Conservation (phyloP, 1,140 invertebrate species). For the Drosophila kikkawai region DNA sequence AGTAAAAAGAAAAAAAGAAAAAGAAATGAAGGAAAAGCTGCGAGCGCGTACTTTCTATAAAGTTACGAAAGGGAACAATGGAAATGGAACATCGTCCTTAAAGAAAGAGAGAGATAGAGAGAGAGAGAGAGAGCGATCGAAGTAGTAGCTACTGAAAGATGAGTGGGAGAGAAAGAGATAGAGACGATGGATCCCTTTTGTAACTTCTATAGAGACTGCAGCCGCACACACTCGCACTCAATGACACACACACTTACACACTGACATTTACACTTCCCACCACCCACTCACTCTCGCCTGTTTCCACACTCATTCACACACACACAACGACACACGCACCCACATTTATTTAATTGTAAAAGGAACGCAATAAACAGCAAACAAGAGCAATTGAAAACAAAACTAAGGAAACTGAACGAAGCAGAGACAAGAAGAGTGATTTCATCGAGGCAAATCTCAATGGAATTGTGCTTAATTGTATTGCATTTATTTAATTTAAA, state of each 20-base stretch:
- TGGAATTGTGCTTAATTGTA: constrained; percentile 82
- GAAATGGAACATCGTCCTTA: constrained; percentile 16
- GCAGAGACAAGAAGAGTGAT: constrained; percentile 65
- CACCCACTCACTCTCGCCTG: constrained; percentile 22
- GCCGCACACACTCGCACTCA: constrained; percentile 53
- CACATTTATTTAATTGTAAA: constrained; percentile 76
- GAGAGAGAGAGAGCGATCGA: constrained; percentile 9
- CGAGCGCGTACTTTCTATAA: constrained; percentile 82
- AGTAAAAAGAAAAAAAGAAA: constrained; percentile 36
- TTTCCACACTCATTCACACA: constrained; percentile 45
- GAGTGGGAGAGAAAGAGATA: constrained; percentile 30
- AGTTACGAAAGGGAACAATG: constrained; percentile 69
- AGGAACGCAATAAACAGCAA: constrained; percentile 62
- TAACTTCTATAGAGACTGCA: constrained; percentile 84
- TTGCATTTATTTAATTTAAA: constrained; percentile 84
- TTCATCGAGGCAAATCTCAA: constrained; percentile 62
- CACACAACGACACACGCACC: constrained; percentile 44
- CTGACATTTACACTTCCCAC: constrained; percentile 12
- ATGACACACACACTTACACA: constrained; percentile 17
- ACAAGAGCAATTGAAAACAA: constrained; percentile 49
- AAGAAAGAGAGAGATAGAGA: constrained; percentile 8
- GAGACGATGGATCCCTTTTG: constrained; percentile 67
- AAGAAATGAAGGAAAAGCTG: constrained; percentile 33
- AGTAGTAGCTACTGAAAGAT: not conserved
- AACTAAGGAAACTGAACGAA: constrained; percentile 46